A percentile compares a stretch with the other conserved stretches of the same genome.
phyloP scores from a whole-genome alignment of 2,797 vertebrate species.

The Echeneis naucrates region DNA sequence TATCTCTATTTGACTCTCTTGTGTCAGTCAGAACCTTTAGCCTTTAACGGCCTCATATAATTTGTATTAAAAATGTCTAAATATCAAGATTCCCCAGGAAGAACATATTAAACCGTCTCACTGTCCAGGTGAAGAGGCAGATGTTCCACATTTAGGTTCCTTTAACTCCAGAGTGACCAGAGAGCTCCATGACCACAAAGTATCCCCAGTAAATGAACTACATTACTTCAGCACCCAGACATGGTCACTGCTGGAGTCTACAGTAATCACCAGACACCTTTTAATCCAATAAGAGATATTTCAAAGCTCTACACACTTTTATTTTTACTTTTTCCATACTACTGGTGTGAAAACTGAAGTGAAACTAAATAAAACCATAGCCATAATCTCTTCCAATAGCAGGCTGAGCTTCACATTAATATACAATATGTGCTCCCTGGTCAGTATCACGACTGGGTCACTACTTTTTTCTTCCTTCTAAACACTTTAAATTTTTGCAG shows the following conservation, averaged over 20 bases:
- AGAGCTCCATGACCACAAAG: no score
- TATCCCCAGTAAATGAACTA: no score
- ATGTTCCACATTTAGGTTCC: no score
- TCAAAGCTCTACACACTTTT: no score
- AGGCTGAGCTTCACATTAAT: no score
- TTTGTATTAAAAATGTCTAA: conserved; percentile 2
- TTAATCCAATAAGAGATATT: not conserved
- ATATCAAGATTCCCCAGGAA: no score
- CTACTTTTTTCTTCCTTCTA: not conserved
- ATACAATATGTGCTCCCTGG: not conserved
- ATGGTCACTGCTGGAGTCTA: not conserved
- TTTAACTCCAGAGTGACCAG: no score
- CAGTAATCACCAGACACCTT: not conserved
- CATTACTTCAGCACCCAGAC: no score
- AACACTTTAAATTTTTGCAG: not conserved
- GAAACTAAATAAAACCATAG: not conserved
- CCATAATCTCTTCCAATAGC: not conserved
- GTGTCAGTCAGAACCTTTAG: not conserved
- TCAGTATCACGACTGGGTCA: no score
- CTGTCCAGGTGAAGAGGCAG: no score
- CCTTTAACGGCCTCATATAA: not conserved
- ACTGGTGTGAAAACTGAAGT: not conserved
- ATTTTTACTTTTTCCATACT: not conserved
- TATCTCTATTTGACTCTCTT: no score
- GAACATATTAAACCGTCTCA: not conserved